Conservation (phyloP, 35 echinoderm and acorn worm genomes). For the Eucidaris tribuloides region DNA sequence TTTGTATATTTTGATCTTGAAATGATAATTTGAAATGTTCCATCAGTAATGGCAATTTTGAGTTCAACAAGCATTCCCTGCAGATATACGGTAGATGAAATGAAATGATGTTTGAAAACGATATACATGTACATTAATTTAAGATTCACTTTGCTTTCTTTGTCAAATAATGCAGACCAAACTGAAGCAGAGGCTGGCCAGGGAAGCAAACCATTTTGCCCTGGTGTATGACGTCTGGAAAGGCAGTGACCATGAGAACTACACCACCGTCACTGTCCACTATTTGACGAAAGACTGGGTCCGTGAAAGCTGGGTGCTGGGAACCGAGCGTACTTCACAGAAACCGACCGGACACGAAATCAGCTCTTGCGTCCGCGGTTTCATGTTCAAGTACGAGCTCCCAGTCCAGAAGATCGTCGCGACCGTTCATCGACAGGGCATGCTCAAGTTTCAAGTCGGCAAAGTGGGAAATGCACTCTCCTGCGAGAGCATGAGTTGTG, state of each 20-base stretch:
- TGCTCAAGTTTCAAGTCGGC: neutral
- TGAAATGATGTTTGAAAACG: too few relatives aligned
- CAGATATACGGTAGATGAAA: too few relatives aligned
- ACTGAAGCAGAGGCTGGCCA: neutral
- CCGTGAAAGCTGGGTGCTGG: neutral
- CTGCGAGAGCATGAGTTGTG: neutral
- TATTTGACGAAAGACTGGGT: neutral
- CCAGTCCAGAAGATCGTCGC: neutral
- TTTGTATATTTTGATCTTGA: too few relatives aligned
- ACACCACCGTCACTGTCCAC: neutral
- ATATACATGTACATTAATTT: too few relatives aligned
- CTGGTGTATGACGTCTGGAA: slow-evolving; percentile 7
- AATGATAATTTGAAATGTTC: too few relatives aligned
- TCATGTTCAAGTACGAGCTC: neutral
- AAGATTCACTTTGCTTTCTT: too few relatives aligned
- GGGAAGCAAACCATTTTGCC: neutral
- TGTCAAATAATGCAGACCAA: neutral
- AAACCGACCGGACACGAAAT: neutral
- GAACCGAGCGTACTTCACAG: neutral
- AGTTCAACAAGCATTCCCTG: too few relatives aligned
- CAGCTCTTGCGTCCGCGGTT: neutral
- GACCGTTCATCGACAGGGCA: neutral
- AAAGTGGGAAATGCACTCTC: neutral
- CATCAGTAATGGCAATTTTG: too few relatives aligned
- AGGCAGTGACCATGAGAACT: neutral